Evolutionary conservation across 2,888 invertebrate genomes (phyloP).

Genomic region (Ferdinandea cuprea): DNA sequence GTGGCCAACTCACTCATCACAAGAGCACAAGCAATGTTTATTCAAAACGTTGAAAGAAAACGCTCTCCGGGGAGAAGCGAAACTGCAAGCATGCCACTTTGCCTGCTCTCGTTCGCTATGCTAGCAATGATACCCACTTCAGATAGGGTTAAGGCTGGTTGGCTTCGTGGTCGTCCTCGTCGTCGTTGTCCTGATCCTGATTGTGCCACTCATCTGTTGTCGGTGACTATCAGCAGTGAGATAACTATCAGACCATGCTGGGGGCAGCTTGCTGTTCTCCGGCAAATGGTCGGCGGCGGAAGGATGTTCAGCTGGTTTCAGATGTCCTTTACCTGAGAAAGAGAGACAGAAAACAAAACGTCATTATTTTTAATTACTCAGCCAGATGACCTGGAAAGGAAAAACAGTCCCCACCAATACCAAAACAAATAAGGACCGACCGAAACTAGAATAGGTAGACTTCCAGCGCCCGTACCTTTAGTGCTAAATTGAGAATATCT

Average conservation of each 20-base stretch:
- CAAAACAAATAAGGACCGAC: too few species aligned
- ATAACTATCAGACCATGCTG: conserved; percentile 38
- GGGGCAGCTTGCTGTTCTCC: conserved; percentile 20
- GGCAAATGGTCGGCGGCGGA: conserved; percentile 11
- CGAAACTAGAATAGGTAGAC: too few species aligned
- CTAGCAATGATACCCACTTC: conserved; percentile 51
- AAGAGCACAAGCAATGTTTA: conserved; percentile 30
- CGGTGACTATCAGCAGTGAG: conserved; percentile 26
- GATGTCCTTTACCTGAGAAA: conserved; percentile 43
- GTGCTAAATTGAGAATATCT: conserved; percentile 35
- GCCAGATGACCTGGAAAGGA: conserved; percentile 35
- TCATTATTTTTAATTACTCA: conserved; percentile 67
- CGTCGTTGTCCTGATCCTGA: conserved; percentile 16
- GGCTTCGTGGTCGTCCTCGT: conserved; percentile 5
- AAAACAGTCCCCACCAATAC: background rate
- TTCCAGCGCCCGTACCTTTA: background rate
- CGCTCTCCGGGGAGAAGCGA: conserved; percentile 20
- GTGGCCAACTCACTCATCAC: conserved; percentile 32
- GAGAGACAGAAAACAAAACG: conserved; percentile 23
- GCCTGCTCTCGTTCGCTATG: conserved; percentile 5
- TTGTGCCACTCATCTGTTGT: conserved; percentile 27
- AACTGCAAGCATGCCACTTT: conserved; percentile 35
- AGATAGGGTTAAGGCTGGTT: conserved; percentile 24
- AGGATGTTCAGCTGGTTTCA: conserved; percentile 4
- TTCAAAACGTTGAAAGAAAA: conserved; percentile 54